Evolutionary conservation across 2,113 vertebrate genomes (phyloP).

Genomic region (Ginglymostoma cirratum): DNA sequence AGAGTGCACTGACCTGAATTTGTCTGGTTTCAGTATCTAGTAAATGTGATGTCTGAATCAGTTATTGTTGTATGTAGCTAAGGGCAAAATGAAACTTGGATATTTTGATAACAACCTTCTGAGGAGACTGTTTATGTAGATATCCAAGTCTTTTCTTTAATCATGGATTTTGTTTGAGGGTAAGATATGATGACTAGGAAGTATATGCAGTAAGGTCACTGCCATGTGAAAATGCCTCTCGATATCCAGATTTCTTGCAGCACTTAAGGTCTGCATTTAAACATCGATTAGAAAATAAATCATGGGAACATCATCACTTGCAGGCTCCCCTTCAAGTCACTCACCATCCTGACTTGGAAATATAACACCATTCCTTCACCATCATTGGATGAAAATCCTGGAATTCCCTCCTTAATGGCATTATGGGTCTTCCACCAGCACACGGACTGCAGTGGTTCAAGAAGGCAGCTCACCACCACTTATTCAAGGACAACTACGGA

Average conservation of each 20-base stretch:
- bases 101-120: slow-evolving; percentile 6
- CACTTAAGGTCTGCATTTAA: neutral
- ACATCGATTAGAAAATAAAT: neutral
- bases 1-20: slow-evolving; percentile 35
- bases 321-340: too few relatives aligned
- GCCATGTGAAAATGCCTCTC: neutral
- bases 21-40: neutral
- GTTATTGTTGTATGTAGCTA: slow-evolving; percentile 13
- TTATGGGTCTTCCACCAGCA: too few relatives aligned
- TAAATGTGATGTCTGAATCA: slow-evolving; percentile 23
- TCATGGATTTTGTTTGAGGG: slow-evolving; percentile 5
- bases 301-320: too few relatives aligned
- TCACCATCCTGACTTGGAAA: too few relatives aligned
- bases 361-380: too few relatives aligned
- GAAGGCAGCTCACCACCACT: too few relatives aligned
- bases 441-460: too few relatives aligned
- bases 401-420: too few relatives aligned
- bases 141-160: neutral
- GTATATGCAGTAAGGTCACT: neutral
- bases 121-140: neutral
- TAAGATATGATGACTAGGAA: neutral
- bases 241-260: neutral
- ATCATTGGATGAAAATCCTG: too few relatives aligned
- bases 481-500: too few relatives aligned
- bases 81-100: neutral